Evolutionary conservation across 2,113 vertebrate species (phyloP), one percentile per base, ranked within the genome.

Genomic region (Tenrec ecaudatus): DNA sequence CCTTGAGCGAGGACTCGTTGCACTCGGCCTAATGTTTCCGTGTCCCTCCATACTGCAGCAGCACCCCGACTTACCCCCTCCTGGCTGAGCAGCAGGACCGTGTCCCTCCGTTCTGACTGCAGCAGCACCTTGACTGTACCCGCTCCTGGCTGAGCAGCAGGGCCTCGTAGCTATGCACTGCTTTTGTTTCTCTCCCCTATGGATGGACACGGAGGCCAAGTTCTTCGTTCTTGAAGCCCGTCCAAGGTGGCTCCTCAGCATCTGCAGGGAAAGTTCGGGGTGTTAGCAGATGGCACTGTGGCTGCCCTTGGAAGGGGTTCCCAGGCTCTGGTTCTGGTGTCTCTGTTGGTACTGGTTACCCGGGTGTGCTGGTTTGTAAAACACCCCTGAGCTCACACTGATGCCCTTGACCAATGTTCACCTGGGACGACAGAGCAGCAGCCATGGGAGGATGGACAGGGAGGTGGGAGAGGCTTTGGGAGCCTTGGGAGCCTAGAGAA

Each of bases 231-330:
- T 22, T 11, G 66, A n/a, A 62, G 23, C 62, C 17, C 3, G 2
- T 5, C 25, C 43, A 11, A 6, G 47, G 22, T 3, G 23, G 27
- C 27, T 22, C 62, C 4, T 58, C 62, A 6, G 29, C n/a, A 0
- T 15, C 62, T 36, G 2, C 10, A 1, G 0, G 36, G 1, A 23
- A 22, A 5, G 27, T 58, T 60, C 82, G 2, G 2, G 8, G 62
- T 11, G 12, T 68, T 22, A 8, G 82, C 12, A 43, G 58, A 38
- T n/a, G 23, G 27, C 43, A 23, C 4, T 2, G 47, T 47, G 47
- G 47, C 47, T 62, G 60, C 88, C n/a, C 47, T 40, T 53, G 1
- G 29, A 62, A 25, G 36, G 57, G 25, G 47, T 15, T 27, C 4
- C 38, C 0, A 20, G 20, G 31, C 40, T 14, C 57, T 23, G 25